Evolutionary conservation across 2,888 invertebrate genomes (phyloP).

Genomic region (Drosophila setosimentum): DNA sequence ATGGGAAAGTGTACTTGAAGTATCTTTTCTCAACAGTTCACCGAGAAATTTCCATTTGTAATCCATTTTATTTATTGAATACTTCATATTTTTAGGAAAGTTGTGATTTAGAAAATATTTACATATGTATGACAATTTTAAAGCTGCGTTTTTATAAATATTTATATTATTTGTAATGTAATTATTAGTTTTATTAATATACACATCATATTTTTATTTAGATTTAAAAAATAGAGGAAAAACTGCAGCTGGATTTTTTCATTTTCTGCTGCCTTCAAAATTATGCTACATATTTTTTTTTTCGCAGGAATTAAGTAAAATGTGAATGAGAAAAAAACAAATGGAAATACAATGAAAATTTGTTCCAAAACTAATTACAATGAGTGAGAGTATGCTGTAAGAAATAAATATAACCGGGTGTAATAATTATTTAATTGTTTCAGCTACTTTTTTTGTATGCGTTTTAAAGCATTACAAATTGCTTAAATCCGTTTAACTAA

Average conservation of each 20-base stretch:
- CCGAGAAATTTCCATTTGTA: neutral
- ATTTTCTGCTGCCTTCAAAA: neutral
- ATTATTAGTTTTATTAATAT: neutral
- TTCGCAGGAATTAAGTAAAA: neutral
- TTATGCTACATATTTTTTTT: neutral
- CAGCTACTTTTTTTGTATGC: neutral
- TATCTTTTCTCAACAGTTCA: neutral
- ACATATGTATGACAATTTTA: neutral
- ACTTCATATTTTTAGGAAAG: neutral
- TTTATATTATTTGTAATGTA: neutral
- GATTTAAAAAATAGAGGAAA: accelerated
- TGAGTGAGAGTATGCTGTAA: neutral
- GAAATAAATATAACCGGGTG: neutral
- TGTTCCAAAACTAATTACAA: neutral
- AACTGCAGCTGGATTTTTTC: neutral
- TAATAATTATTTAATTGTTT: neutral
- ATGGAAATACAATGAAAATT: too few species aligned
- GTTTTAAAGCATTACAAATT: neutral
- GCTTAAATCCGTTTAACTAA: neutral
- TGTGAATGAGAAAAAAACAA: neutral
- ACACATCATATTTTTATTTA: neutral
- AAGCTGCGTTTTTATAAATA: neutral
- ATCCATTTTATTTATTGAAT: neutral
- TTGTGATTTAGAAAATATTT: neutral
- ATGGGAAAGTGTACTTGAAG: too few species aligned